Evolutionary conservation across 1,140 invertebrate genomes (phyloP).

Genomic region (Ceratosolen solmsi): DNA sequence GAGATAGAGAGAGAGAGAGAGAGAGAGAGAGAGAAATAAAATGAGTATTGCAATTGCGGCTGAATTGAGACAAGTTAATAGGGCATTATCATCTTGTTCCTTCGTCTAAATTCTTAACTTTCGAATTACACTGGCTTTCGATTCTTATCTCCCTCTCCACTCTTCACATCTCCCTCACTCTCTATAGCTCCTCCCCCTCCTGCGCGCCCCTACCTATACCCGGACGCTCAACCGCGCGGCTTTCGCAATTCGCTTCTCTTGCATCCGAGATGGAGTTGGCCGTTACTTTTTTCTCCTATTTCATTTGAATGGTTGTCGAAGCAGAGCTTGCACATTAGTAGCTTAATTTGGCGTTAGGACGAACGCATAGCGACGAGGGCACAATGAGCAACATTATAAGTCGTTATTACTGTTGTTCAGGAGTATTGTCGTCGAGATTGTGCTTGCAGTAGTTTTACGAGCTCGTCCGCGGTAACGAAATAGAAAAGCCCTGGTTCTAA

Average conservation of each 20-base stretch:
- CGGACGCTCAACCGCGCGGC: not conserved
- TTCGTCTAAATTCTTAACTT: slow-evolving; percentile 40
- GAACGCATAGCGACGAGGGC: no score
- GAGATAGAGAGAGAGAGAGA: slow-evolving; percentile 8
- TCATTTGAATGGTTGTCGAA: not conserved
- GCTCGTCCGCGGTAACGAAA: no score
- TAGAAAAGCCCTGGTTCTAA: no score
- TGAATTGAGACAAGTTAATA: slow-evolving; percentile 50
- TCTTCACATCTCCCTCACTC: slow-evolving; percentile 20
- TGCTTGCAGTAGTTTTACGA: no score
- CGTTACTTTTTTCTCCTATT: not conserved
- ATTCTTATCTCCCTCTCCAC: slow-evolving; percentile 35
- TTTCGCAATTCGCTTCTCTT: slow-evolving; percentile 26
- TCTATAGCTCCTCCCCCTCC: slow-evolving; percentile 11
- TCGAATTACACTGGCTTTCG: slow-evolving; percentile 43
- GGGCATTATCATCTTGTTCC: slow-evolving; percentile 47
- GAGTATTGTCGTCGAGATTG: no score
- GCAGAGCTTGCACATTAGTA: no score
- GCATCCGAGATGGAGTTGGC: not conserved
- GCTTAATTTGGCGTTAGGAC: no score
- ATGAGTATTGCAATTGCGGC: not conserved
- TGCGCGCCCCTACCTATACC: not conserved
- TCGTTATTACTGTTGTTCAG: no score
- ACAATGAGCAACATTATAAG: no score
- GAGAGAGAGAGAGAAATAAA: not conserved